These are phyloP conservation scores for Eucriotettix oculatus DNA, from an alignment of 2,888 invertebrate species.

Conservation along the genomic window DNA sequence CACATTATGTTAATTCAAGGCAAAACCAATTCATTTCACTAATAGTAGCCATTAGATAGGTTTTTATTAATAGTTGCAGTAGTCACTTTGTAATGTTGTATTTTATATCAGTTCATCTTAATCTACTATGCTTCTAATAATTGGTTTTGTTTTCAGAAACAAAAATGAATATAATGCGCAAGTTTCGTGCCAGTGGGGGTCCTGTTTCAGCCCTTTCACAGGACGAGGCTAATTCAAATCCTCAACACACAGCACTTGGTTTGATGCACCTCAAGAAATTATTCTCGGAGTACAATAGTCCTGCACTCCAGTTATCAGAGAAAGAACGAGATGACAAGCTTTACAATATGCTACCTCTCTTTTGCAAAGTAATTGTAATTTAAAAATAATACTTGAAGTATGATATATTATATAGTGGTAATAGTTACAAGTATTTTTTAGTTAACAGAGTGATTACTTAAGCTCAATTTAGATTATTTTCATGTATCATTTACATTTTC, in stretches of 20 bases:
- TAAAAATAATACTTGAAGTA: slow-evolving; percentile 38
- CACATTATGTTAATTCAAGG: too few relatives aligned
- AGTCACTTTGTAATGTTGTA: too few relatives aligned
- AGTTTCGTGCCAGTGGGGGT: slow-evolving; percentile 49
- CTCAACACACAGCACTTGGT: slow-evolving; percentile 74
- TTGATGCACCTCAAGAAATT: slow-evolving; percentile 92
- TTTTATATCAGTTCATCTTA: background rate
- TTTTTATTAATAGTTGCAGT: too few relatives aligned
- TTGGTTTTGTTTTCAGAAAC: too few relatives aligned
- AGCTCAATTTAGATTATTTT: too few relatives aligned
- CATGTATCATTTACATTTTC: too few relatives aligned
- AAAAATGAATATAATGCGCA: slow-evolving; percentile 82
- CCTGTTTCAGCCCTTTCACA: slow-evolving; percentile 36
- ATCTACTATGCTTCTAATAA: background rate
- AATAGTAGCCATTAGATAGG: too few relatives aligned
- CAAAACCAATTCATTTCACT: too few relatives aligned
- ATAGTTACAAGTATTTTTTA: too few relatives aligned
- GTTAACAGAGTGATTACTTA: too few relatives aligned
- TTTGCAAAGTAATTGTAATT: slow-evolving; percentile 95
- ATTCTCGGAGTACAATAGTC: slow-evolving; percentile 87
- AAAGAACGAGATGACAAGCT: slow-evolving; percentile 80
- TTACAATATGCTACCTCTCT: slow-evolving; percentile 93
- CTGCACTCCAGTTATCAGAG: slow-evolving; percentile 61
- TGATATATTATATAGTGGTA: too few relatives aligned
- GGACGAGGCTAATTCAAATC: slow-evolving; percentile 40